Percentiles rank a stretch among this genome's conserved stretches.
Conservation (phyloP, 1,140 invertebrate genomes). For the Zaprionus tsacasi region DNA sequence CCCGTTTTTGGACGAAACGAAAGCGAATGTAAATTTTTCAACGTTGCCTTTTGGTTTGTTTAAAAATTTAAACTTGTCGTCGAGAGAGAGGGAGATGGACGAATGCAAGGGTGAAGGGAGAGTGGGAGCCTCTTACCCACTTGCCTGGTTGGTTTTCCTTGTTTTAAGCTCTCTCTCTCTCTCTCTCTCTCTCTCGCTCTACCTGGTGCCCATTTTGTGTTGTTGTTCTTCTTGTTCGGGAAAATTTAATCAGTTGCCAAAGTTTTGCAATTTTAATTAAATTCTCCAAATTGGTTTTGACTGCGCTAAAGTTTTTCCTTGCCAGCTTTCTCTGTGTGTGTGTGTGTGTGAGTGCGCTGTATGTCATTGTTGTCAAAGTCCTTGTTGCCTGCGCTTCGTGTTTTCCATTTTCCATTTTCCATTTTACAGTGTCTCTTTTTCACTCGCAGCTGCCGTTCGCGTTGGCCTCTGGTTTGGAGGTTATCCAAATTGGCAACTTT, state of each 20-base stretch:
- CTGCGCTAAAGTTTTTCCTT: slow-evolving; percentile 79
- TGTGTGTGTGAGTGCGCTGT: slow-evolving; percentile 20
- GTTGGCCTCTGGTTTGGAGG: slow-evolving; percentile 67
- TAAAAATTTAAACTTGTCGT: slow-evolving; percentile 81
- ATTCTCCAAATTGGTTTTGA: slow-evolving; percentile 83
- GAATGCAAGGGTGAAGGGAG: neutral
- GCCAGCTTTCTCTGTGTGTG: slow-evolving; percentile 9
- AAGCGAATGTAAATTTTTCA: slow-evolving; percentile 82
- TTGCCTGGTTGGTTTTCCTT: slow-evolving; percentile 30
- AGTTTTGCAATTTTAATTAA: slow-evolving; percentile 84
- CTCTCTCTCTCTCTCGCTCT: slow-evolving; percentile 14
- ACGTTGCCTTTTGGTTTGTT: slow-evolving; percentile 57
- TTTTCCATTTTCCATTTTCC: slow-evolving; percentile 21
- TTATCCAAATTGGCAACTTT: slow-evolving; percentile 82
- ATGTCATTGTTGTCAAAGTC: slow-evolving; percentile 63
- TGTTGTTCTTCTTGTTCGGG: slow-evolving; percentile 56
- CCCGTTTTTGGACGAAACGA: slow-evolving; percentile 58
- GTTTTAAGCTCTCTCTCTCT: slow-evolving; percentile 59
- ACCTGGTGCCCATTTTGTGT: slow-evolving; percentile 49
- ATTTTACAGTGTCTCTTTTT: slow-evolving; percentile 49
- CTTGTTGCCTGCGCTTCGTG: slow-evolving; percentile 26
- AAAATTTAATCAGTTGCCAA: slow-evolving; percentile 83
- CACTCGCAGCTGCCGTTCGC: slow-evolving; percentile 18
- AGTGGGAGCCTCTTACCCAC: neutral
- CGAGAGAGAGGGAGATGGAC: neutral